phyloP scores from a whole-genome alignment of 2,797 vertebrate species.

The Poecilia wingei region DNA sequence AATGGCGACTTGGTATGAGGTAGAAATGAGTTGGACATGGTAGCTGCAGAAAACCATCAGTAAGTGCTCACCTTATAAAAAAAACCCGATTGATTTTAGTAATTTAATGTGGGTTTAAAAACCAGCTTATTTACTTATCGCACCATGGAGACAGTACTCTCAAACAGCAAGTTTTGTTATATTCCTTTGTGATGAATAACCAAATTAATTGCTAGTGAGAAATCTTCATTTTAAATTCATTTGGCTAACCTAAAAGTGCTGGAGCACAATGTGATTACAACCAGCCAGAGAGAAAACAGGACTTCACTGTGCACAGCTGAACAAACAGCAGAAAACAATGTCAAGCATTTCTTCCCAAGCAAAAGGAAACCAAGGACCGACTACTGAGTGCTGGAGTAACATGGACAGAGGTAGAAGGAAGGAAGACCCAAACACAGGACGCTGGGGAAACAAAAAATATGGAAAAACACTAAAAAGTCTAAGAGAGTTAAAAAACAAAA shows the following conservation, averaged over 20 bases:
- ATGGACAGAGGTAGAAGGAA: background rate
- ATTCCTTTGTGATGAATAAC: background rate
- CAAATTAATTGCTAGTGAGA: background rate
- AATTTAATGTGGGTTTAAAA: background rate
- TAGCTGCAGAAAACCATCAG: background rate
- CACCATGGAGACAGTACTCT: background rate
- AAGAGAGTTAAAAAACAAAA: background rate
- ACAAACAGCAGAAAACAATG: conserved; percentile 5
- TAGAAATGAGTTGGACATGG: background rate
- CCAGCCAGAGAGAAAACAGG: background rate
- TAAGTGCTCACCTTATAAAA: background rate
- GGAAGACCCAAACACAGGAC: background rate
- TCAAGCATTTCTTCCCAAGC: background rate
- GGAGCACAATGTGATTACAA: background rate
- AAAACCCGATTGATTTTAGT: background rate
- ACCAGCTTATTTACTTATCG: background rate
- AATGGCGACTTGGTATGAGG: background rate
- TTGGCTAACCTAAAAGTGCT: background rate
- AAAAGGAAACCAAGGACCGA: background rate
- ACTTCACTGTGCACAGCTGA: conserved; percentile 1
- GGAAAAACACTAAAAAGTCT: background rate
- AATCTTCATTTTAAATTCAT: background rate
- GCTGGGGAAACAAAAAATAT: background rate
- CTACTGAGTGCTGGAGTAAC: background rate
- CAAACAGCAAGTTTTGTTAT: background rate